Evolutionary conservation across 2,797 vertebrate genomes (phyloP).

Genomic region (Parauchenoglanis punctatus): DNA sequence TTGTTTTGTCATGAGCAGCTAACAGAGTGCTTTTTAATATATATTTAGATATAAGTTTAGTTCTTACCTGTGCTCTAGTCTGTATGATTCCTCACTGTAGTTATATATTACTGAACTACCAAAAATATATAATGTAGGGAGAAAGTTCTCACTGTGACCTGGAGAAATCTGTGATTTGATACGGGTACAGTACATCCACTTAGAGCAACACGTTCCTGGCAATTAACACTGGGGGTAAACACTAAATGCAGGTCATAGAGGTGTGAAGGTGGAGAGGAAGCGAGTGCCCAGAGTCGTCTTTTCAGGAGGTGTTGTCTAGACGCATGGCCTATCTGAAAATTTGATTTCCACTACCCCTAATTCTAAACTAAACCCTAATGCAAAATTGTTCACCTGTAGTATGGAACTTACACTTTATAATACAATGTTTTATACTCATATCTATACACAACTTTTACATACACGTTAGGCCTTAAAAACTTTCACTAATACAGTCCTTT

Average conservation of each 20-base stretch:
- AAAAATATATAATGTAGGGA: neutral
- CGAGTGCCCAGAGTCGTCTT: neutral
- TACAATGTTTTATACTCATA: neutral
- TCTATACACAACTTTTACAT: neutral
- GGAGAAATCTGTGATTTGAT: slow-evolving; percentile 10
- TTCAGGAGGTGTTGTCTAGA: neutral
- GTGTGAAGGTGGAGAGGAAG: neutral
- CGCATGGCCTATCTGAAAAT: neutral
- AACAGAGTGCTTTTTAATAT: neutral
- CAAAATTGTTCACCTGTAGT: no score
- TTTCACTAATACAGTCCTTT: neutral
- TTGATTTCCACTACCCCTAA: neutral
- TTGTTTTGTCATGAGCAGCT: neutral
- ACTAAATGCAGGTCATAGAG: neutral
- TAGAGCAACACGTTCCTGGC: neutral
- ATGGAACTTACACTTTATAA: neutral
- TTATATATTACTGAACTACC: neutral
- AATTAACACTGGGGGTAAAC: neutral
- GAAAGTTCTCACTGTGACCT: neutral
- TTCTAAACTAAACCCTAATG: neutral
- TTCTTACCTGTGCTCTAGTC: neutral
- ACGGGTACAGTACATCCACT: neutral
- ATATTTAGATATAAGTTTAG: neutral
- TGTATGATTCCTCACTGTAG: neutral
- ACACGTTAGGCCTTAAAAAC: neutral